Evolutionary conservation across 2,888 invertebrate genomes (phyloP).

Genomic region (Drosophila paucipuncta): DNA sequence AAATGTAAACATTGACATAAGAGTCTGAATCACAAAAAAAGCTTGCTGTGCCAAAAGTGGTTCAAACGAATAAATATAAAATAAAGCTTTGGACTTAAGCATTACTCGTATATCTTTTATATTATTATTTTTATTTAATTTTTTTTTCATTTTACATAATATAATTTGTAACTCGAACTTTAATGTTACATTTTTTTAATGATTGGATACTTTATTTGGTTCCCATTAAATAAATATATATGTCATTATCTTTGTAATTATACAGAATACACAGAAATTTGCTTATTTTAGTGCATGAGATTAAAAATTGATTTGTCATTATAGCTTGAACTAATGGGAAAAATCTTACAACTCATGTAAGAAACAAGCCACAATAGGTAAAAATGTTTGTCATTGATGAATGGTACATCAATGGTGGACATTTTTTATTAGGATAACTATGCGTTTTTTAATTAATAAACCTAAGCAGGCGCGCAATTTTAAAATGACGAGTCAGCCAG

Average conservation of each 20-base stretch:
- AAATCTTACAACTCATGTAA: background rate
- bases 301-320: background rate
- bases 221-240: background rate
- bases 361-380: background rate
- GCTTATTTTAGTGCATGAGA: background rate
- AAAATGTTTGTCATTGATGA: background rate
- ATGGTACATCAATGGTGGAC: background rate
- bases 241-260: background rate
- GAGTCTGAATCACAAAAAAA: background rate
- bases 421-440: background rate
- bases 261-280: background rate
- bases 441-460: background rate
- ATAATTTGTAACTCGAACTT: background rate
- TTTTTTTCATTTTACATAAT: background rate
- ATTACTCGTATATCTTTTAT: no score
- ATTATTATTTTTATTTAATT: no score
- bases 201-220: background rate
- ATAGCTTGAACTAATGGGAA: background rate
- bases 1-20: no score
- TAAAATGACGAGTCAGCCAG: background rate
- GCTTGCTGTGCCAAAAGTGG: background rate
- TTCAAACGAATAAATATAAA: no score
- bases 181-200: background rate
- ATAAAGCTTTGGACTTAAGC: no score
- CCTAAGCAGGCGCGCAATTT: background rate